phyloP scores from a whole-genome alignment of 2,888 invertebrate species.

The Morpho deidamia region DNA sequence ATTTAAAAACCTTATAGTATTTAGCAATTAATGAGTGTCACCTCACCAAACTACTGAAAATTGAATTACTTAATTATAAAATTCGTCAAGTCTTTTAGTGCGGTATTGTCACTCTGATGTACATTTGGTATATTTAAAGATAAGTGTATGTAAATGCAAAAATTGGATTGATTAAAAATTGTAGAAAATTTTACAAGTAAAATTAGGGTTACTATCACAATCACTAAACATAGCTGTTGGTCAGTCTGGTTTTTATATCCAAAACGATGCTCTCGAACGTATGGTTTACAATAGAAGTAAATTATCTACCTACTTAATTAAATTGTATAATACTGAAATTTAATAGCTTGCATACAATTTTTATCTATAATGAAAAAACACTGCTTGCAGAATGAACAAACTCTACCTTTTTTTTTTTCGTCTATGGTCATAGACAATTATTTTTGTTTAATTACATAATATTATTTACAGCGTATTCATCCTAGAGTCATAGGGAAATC shows the following conservation, averaged over 20 bases:
- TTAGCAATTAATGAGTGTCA: too few relatives aligned
- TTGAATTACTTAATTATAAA: constrained; percentile 17
- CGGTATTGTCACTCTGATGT: constrained; percentile 28
- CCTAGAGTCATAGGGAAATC: too few relatives aligned
- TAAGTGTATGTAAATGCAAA: constrained; percentile 20
- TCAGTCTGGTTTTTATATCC: constrained; percentile 11
- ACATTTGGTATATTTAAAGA: constrained; percentile 18
- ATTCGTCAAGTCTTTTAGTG: constrained; percentile 28
- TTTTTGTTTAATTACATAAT: too few relatives aligned
- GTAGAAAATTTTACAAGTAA: constrained; percentile 15
- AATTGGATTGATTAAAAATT: constrained; percentile 17
- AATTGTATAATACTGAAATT: constrained; percentile 17
- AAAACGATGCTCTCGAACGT: neutral
- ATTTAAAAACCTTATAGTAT: too few relatives aligned
- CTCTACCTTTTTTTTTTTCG: neutral
- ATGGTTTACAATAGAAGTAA: neutral
- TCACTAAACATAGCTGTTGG: constrained; percentile 1
- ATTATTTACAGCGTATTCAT: too few relatives aligned
- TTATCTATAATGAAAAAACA: constrained; percentile 15
- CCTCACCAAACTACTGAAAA: constrained; percentile 28
- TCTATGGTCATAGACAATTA: neutral
- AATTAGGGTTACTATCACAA: constrained; percentile 14
- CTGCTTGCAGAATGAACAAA: constrained; percentile 20
- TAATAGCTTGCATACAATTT: constrained; percentile 13
- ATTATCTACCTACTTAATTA: constrained; percentile 11